Percentiles rank a stretch among this genome's conserved stretches.
Conservation (phyloP, 92 coral and sea anemone genomes). For the Palythoa grandis region DNA sequence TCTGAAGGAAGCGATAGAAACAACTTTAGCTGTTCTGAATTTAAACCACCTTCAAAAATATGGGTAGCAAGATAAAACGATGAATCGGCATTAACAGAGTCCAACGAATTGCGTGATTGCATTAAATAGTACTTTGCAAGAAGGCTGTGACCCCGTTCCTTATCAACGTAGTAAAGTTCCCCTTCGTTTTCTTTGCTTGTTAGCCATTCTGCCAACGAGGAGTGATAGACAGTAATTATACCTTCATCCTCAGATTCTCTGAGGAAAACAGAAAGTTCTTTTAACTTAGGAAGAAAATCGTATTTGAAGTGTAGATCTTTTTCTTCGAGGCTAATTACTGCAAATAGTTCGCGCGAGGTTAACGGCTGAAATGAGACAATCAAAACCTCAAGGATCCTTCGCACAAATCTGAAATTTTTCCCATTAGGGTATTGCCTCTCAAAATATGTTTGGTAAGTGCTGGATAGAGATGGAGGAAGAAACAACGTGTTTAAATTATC, state of each 20-base stretch:
- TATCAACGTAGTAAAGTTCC: constrained; percentile 40
- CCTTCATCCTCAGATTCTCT: constrained; percentile 53
- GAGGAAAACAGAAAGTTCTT: constrained; percentile 51
- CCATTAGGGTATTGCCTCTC: constrained; percentile 29
- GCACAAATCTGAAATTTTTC: constrained; percentile 32
- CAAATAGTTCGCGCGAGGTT: constrained; percentile 43
- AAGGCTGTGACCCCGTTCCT: constrained; percentile 49
- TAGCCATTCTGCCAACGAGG: constrained; percentile 62
- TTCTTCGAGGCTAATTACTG: constrained; percentile 47
- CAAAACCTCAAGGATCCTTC: constrained; percentile 57
- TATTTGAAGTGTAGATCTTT: constrained; percentile 33
- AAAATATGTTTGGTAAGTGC: constrained; percentile 38
- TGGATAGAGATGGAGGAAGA: constrained; percentile 47
- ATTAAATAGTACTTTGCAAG: constrained; percentile 51
- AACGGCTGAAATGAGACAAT: constrained; percentile 53
- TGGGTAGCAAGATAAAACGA: constrained; percentile 60
- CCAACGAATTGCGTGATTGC: not conserved
- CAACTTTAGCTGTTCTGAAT: not conserved
- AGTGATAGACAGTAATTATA: constrained; percentile 47
- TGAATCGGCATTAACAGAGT: constrained; percentile 21
- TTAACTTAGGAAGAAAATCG: constrained; percentile 54
- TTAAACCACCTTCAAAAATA: constrained; percentile 49
- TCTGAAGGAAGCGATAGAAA: constrained; percentile 47
- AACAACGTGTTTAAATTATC: not conserved
- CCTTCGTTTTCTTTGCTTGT: constrained; percentile 59